Percentiles rank a stretch among this genome's conserved stretches.
Evolutionary conservation across 2,113 vertebrate species (phyloP).

Genomic region (Aptenodytes forsteri): DNA sequence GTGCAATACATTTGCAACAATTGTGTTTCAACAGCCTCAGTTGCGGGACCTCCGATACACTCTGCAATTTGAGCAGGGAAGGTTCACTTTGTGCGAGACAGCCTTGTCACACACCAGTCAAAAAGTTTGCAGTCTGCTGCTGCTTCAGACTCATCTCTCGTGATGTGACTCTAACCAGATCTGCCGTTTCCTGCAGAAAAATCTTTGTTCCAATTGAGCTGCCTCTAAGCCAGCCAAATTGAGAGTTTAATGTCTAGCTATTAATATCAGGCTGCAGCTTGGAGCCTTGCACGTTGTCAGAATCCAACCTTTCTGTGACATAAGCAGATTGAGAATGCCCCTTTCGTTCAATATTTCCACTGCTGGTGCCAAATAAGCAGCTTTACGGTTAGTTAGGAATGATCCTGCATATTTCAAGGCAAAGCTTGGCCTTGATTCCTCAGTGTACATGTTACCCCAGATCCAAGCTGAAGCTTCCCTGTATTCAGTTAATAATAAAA

Average conservation of each 20-base stretch:
- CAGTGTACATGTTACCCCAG: slow-evolving; percentile 27
- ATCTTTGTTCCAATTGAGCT: slow-evolving; percentile 26
- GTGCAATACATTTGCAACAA: not conserved
- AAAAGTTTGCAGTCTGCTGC: not conserved
- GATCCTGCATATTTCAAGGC: slow-evolving; percentile 45
- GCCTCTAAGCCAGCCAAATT: slow-evolving; percentile 34
- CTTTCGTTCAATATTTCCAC: slow-evolving; percentile 58
- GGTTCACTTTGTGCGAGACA: not conserved
- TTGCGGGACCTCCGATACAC: accelerated
- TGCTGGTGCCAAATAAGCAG: slow-evolving; percentile 19
- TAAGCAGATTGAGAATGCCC: slow-evolving; percentile 64
- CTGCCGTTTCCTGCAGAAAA: slow-evolving; percentile 56
- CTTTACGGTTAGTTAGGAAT: slow-evolving; percentile 52
- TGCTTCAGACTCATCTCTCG: not conserved
- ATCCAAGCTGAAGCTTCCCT: slow-evolving; percentile 40
- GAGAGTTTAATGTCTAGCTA: slow-evolving; percentile 53
- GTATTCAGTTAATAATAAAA: slow-evolving; percentile 36
- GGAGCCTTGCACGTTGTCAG: slow-evolving; percentile 33
- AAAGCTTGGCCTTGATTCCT: not conserved
- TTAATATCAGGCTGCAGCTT: slow-evolving; percentile 58
- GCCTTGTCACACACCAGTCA: not conserved
- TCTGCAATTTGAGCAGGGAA: not conserved
- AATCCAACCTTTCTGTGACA: slow-evolving; percentile 36
- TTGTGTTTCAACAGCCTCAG: not conserved
- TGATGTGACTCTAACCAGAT: slow-evolving; percentile 7